Percentiles rank a stretch among this genome's conserved stretches.
phyloP scores from a whole-genome alignment of 2,888 invertebrate genomes.

The Agonopterix alstromeriana region DNA sequence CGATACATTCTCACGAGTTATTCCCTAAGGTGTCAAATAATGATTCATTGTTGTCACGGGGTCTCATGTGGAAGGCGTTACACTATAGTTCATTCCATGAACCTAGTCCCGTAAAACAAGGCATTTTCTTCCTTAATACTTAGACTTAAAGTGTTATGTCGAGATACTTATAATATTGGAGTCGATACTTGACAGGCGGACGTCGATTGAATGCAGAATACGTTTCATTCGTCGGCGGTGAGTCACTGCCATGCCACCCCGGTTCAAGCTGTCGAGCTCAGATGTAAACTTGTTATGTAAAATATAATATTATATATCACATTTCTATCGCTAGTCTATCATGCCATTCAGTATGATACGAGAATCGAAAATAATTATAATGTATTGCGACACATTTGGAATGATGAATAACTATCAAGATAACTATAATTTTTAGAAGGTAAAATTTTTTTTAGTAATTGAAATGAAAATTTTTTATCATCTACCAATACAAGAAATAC shows the following conservation, averaged over 20 bases:
- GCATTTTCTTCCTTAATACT: no score
- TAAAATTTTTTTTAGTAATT: no score
- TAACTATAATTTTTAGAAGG: no score
- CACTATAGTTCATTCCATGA: slow-evolving; percentile 11
- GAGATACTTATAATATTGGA: slow-evolving; percentile 7
- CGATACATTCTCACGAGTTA: slow-evolving; percentile 14
- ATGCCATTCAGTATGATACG: no score
- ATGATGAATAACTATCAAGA: no score
- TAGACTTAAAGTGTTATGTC: no score
- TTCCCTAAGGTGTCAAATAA: slow-evolving; percentile 26
- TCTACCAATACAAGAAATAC: no score
- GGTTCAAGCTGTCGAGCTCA: slow-evolving; percentile 12
- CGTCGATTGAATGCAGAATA: slow-evolving; percentile 59
- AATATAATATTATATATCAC: not conserved
- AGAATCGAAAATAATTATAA: no score
- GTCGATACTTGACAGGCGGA: slow-evolving; percentile 23
- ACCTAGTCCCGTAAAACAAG: no score
- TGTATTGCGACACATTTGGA: no score
- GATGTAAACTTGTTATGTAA: not conserved
- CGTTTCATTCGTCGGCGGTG: slow-evolving; percentile 50
- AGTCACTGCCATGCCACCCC: slow-evolving; percentile 53
- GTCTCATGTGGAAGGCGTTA: slow-evolving; percentile 32
- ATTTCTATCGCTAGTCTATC: slow-evolving; percentile 89
- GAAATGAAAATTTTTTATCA: no score
- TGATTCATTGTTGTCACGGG: slow-evolving; percentile 38